A percentile compares a stretch with the other conserved stretches of the same genome.
Conservation (phyloP, 2,888 invertebrate species). For the Patella pellucida region DNA sequence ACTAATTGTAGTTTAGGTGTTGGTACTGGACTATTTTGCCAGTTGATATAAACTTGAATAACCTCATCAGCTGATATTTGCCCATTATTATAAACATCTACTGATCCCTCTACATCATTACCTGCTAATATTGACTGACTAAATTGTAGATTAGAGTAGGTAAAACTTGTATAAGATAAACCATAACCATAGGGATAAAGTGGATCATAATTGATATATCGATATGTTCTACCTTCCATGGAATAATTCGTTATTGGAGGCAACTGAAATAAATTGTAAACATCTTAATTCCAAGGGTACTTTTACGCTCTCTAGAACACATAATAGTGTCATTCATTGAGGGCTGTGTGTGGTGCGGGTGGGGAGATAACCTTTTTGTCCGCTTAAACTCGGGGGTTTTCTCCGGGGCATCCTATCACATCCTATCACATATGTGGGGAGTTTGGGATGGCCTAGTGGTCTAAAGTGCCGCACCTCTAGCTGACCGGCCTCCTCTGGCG, state of each 20-base stretch:
- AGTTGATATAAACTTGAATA: slow-evolving; percentile 8
- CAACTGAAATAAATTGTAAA: slow-evolving; percentile 21
- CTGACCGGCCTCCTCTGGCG: too few relatives aligned
- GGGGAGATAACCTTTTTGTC: too few relatives aligned
- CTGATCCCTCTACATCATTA: slow-evolving; percentile 40
- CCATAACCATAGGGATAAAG: slow-evolving; percentile 53
- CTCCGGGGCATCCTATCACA: too few relatives aligned
- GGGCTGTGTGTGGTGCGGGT: too few relatives aligned
- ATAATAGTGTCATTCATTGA: too few relatives aligned
- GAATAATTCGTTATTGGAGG: slow-evolving; percentile 47
- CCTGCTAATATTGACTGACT: slow-evolving; percentile 42
- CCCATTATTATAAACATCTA: slow-evolving; percentile 53
- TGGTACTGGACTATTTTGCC: background rate
- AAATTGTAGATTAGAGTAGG: slow-evolving; percentile 33
- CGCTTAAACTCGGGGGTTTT: too few relatives aligned
- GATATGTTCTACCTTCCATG: slow-evolving; percentile 60
- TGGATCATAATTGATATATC: slow-evolving; percentile 52
- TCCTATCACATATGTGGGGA: too few relatives aligned
- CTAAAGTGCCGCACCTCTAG: too few relatives aligned
- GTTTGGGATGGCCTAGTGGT: too few relatives aligned
- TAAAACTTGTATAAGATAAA: slow-evolving; percentile 43
- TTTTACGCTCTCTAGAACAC: too few relatives aligned
- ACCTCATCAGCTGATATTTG: slow-evolving; percentile 60
- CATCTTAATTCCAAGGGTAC: too few relatives aligned
- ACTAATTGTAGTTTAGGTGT: background rate